These are phyloP conservation scores for Galleria mellonella DNA, from an alignment of 1,140 invertebrate species.

Conservation along the genomic window DNA sequence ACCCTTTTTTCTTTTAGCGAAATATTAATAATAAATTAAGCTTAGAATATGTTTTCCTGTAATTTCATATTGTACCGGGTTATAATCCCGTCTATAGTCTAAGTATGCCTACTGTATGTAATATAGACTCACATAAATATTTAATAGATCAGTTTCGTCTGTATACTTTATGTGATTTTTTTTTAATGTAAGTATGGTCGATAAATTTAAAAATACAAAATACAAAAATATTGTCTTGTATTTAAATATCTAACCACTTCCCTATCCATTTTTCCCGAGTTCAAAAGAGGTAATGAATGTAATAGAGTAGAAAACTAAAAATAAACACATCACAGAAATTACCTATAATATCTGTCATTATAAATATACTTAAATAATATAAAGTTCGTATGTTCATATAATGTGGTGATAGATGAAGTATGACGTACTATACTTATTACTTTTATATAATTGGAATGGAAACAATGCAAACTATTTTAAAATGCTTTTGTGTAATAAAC, in stretches of 20 bases:
- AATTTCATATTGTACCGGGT: constrained; percentile 70
- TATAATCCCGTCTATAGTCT: constrained; percentile 72
- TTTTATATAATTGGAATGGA: no score
- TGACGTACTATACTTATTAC: no score
- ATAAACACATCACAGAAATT: no score
- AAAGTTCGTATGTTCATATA: no score
- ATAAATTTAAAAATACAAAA: constrained; percentile 72
- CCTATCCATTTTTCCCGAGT: constrained; percentile 1
- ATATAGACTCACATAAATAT: constrained; percentile 76
- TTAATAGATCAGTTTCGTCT: constrained; percentile 69
- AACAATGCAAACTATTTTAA: no score
- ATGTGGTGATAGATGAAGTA: no score
- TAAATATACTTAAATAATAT: no score
- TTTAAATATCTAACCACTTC: constrained; percentile 11
- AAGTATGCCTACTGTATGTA: constrained; percentile 72
- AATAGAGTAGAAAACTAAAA: no score
- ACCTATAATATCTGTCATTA: no score
- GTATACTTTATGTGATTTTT: constrained; percentile 73
- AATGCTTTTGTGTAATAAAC: no score
- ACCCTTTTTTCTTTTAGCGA: neutral
- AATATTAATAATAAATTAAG: constrained; percentile 1
- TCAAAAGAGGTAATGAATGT: no score
- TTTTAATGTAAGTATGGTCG: constrained; percentile 73
- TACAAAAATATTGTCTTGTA: constrained; percentile 25
- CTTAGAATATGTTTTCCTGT: constrained; percentile 55